Evolutionary conservation across 2,797 vertebrate genomes (phyloP).

Genomic region (Silurus aristotelis): DNA sequence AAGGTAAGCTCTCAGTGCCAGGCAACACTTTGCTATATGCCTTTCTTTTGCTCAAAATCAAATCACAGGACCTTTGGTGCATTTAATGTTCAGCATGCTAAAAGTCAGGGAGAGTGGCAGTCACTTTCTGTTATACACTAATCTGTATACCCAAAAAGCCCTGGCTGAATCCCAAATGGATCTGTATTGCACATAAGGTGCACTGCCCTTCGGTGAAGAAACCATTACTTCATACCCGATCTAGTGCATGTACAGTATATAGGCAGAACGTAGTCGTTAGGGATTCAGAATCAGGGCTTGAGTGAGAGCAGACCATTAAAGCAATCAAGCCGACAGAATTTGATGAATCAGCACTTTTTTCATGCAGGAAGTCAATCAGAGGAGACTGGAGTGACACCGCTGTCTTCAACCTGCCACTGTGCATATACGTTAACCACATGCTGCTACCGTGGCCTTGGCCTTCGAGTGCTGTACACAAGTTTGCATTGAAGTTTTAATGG

Average conservation of each 20-base stretch:
- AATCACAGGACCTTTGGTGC: constrained; percentile 52
- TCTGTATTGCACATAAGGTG: not conserved
- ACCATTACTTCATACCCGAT: constrained; percentile 34
- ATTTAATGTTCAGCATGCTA: constrained; percentile 54
- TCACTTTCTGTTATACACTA: constrained; percentile 72
- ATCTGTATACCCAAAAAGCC: constrained; percentile 67
- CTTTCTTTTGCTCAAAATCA: constrained; percentile 56
- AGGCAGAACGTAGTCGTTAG: constrained; percentile 2
- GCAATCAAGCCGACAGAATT: constrained; percentile 51
- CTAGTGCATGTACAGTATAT: constrained; percentile 21
- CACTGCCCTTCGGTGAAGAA: constrained; percentile 47
- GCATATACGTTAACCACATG: constrained; percentile 36
- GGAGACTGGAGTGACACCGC: constrained; percentile 38
- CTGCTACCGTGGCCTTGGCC: constrained; percentile 45
- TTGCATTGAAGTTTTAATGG: not conserved
- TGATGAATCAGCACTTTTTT: constrained; percentile 61
- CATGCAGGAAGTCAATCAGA: constrained; percentile 37
- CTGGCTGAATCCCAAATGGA: constrained; percentile 25
- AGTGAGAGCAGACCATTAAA: constrained; percentile 27
- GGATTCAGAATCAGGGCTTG: constrained; percentile 23
- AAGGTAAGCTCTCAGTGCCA: constrained; percentile 30
- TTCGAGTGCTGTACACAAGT: not conserved
- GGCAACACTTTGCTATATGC: constrained; percentile 34
- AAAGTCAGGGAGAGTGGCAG: constrained; percentile 60
- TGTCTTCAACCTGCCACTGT: constrained; percentile 41